These are phyloP conservation scores for Poeciliopsis occidentalis DNA, from an alignment of 2,113 vertebrate genomes.

Conservation along the genomic window DNA sequence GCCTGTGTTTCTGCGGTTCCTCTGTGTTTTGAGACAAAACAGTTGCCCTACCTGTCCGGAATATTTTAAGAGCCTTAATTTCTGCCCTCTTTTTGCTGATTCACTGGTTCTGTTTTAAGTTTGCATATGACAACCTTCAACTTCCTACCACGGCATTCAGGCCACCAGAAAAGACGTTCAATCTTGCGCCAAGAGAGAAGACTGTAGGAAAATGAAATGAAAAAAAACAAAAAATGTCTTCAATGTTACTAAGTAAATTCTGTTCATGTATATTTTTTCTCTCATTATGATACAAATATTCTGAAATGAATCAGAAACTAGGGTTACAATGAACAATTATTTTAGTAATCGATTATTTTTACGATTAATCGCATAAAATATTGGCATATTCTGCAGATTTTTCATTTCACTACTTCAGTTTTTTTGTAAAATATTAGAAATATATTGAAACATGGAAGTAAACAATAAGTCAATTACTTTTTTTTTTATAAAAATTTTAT, in stretches of 20 bases:
- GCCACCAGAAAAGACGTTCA: conserved; percentile 30
- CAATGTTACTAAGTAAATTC: not conserved
- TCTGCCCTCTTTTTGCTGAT: conserved; percentile 65
- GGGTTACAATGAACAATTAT: too few species aligned
- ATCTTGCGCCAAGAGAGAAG: conserved; percentile 11
- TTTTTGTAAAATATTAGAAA: too few species aligned
- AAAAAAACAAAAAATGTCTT: not conserved
- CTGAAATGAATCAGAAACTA: not conserved
- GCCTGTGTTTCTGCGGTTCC: conserved; percentile 60
- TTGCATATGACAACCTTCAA: conserved; percentile 62
- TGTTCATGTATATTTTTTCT: not conserved
- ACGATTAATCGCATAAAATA: too few species aligned
- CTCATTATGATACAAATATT: not conserved
- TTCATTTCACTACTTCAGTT: too few species aligned
- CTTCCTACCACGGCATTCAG: conserved; percentile 49
- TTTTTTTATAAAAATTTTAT: too few species aligned
- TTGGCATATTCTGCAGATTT: too few species aligned
- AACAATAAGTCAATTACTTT: too few species aligned
- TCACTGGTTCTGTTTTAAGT: conserved; percentile 69
- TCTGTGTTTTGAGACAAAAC: conserved; percentile 58
- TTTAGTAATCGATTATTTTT: too few species aligned
- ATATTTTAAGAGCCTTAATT: conserved; percentile 63
- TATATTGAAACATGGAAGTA: too few species aligned
- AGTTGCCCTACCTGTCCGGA: conserved; percentile 51
- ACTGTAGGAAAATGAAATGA: not conserved